These are phyloP conservation scores for Drosophila limbata DNA, from an alignment of 2,888 invertebrate species.

Conservation along the genomic window DNA sequence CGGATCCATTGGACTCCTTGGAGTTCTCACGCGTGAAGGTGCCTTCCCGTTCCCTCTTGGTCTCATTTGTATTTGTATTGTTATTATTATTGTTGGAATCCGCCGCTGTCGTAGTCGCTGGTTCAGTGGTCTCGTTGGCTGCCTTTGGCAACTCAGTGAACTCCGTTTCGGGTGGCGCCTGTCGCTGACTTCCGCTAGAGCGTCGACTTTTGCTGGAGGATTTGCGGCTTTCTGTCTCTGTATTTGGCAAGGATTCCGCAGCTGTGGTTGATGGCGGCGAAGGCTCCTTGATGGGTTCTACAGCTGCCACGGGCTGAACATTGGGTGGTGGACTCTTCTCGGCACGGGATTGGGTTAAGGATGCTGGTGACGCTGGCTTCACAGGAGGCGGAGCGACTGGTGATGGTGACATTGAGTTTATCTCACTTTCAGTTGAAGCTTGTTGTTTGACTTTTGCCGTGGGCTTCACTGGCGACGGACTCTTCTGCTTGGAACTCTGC, in stretches of 20 bases:
- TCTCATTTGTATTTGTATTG: slow-evolving; percentile 36
- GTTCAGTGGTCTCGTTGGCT: slow-evolving; percentile 25
- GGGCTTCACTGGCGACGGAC: slow-evolving; percentile 59
- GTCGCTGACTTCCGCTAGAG: slow-evolving; percentile 65
- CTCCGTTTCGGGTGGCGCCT: slow-evolving; percentile 18
- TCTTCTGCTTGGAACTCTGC: slow-evolving; percentile 71
- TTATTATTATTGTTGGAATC: slow-evolving; percentile 36
- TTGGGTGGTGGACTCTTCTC: slow-evolving; percentile 19
- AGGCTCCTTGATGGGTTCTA: slow-evolving; percentile 16
- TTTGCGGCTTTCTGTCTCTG: slow-evolving; percentile 62
- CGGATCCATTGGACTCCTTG: slow-evolving; percentile 61
- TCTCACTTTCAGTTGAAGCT: slow-evolving; percentile 57
- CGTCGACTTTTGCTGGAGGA: slow-evolving; percentile 60
- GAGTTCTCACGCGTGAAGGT: slow-evolving; percentile 84
- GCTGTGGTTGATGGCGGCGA: slow-evolving; percentile 19
- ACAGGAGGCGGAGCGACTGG: slow-evolving; percentile 11
- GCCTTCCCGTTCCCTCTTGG: slow-evolving; percentile 83
- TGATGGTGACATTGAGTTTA: slow-evolving; percentile 53
- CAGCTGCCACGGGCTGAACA: neutral
- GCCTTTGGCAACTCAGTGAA: slow-evolving; percentile 20
- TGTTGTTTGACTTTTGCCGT: slow-evolving; percentile 43
- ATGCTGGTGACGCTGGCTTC: slow-evolving; percentile 25
- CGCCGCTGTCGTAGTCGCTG: slow-evolving; percentile 9
- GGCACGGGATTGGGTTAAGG: slow-evolving; percentile 2
- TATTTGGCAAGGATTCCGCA: slow-evolving; percentile 20